These are phyloP conservation scores for Leptopilina syphax DNA, from an alignment of 2,888 invertebrate genomes.

Conservation along the genomic window DNA sequence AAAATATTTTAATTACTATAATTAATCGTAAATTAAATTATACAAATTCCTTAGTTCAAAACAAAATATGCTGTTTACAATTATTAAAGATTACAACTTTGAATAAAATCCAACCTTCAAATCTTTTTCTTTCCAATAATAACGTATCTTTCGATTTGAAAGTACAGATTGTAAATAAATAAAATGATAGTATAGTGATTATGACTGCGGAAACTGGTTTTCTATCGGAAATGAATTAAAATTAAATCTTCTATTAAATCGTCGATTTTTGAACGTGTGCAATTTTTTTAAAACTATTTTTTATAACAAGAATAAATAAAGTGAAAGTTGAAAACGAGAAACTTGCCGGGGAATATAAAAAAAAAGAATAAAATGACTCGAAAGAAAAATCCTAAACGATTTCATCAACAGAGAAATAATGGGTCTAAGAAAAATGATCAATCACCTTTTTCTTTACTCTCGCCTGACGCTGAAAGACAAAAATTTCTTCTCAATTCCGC, in stretches of 20 bases:
- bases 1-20: constrained; percentile 17
- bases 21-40: background rate
- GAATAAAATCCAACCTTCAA: constrained; percentile 34
- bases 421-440: constrained; percentile 30
- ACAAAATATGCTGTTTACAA: constrained; percentile 30
- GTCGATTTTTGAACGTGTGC: background rate
- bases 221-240: background rate
- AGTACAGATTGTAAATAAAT: background rate
- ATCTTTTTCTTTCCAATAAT: background rate
- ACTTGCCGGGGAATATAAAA: too few relatives aligned
- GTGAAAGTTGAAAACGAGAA: background rate
- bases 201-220: background rate
- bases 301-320: too few relatives aligned
- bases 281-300: too few relatives aligned
- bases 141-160: background rate
- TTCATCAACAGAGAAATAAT: constrained; percentile 24
- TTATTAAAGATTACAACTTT: background rate
- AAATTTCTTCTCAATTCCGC: constrained; percentile 14
- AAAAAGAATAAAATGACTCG: constrained; percentile 48
- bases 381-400: constrained; percentile 49
- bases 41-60: background rate
- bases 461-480: constrained; percentile 19
- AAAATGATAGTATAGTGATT: background rate
- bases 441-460: constrained; percentile 39
- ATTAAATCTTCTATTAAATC: background rate